Conservation (phyloP, 2,797 vertebrate genomes). For the Neopelma chrysocephalum region DNA sequence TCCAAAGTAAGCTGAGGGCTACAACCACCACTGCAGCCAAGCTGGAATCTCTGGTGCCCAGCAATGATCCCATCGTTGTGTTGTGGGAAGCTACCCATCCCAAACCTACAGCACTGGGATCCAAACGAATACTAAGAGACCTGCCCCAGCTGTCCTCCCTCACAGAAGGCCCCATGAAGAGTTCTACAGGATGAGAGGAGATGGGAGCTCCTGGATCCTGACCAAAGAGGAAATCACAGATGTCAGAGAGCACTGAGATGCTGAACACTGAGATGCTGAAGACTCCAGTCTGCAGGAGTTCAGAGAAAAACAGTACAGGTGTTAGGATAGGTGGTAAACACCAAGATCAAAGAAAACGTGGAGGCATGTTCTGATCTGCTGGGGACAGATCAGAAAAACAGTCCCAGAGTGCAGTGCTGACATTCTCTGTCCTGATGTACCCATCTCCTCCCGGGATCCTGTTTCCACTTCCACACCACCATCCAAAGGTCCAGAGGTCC, state of each 20-base stretch:
- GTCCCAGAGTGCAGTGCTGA: fast-evolving
- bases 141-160: too few relatives aligned
- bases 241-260: not conserved
- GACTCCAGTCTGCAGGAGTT: not conserved
- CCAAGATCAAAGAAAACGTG: fast-evolving
- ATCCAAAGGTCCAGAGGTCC: not conserved
- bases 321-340: not conserved
- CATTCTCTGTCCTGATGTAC: not conserved
- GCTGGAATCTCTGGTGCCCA: fast-evolving
- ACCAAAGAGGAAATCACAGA: not conserved
- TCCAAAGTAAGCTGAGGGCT: not conserved
- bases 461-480: fast-evolving
- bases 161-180: fast-evolving
- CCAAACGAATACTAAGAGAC: fast-evolving
- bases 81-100: fast-evolving
- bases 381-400: not conserved
- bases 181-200: not conserved
- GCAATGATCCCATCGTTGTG: fast-evolving
- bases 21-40: fast-evolving
- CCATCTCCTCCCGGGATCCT: too few relatives aligned
- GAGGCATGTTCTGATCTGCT: not conserved
- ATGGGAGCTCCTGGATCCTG: not conserved
- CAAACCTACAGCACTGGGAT: not conserved
- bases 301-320: not conserved
- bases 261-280: not conserved